Evolutionary conservation across 2,888 invertebrate species (phyloP).

Genomic region (Drosophila diplacantha): DNA sequence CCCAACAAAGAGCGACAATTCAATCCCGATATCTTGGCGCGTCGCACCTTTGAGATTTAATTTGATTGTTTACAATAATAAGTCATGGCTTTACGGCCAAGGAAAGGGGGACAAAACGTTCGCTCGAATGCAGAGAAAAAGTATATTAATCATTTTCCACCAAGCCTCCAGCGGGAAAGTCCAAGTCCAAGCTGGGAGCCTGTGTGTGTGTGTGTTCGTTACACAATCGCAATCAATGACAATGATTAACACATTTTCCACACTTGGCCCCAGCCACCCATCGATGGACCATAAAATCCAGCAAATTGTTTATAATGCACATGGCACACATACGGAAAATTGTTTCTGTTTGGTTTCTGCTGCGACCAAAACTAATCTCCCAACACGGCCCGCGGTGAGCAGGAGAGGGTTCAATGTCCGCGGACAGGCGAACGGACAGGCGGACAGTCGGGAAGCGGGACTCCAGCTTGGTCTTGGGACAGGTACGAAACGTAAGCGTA

Average conservation of each 20-base stretch:
- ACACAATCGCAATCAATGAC: conserved; percentile 39
- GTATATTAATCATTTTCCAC: conserved; percentile 38
- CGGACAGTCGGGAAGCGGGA: conserved; percentile 15
- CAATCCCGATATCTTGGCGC: conserved; percentile 40
- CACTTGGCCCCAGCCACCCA: conserved; percentile 35
- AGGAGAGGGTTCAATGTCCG: conserved; percentile 46
- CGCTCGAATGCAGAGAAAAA: conserved; percentile 29
- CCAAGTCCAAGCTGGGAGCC: conserved; percentile 5
- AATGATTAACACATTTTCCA: conserved; percentile 41
- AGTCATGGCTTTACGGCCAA: conserved; percentile 25
- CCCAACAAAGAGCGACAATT: conserved; percentile 40
- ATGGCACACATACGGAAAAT: conserved; percentile 43
- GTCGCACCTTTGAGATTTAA: conserved; percentile 41
- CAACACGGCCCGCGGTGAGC: conserved; percentile 13
- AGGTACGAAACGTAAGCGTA: conserved; percentile 27
- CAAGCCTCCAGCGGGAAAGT: conserved; percentile 30
- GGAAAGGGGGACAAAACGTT: conserved; percentile 28
- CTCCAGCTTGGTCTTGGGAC: conserved; percentile 6
- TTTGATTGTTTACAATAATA: conserved; percentile 41
- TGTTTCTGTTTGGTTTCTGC: conserved; percentile 28
- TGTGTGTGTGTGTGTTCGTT: conserved; percentile 9
- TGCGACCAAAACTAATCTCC: conserved; percentile 33
- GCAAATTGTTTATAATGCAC: conserved; percentile 39
- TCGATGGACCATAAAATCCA: conserved; percentile 42
- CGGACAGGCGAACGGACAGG: conserved; percentile 6